Evolutionary conservation across 2,888 invertebrate genomes (phyloP), one percentile per base, ranked within the genome.

Genomic region (Eupithecia tripunctaria): DNA sequence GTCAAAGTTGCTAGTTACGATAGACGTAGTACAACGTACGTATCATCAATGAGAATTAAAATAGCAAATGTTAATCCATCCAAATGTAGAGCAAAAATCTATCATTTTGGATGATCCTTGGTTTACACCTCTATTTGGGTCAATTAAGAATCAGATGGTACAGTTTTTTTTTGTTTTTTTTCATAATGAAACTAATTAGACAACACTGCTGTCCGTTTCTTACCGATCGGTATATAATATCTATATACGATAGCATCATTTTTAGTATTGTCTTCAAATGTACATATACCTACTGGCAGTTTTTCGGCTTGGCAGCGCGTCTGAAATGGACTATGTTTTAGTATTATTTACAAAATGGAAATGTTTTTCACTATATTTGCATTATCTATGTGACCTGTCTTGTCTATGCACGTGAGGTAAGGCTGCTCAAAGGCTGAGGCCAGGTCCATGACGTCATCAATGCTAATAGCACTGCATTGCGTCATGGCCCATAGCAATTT

Each of bases 1-100:
- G 78, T 81, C 79, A 80, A 74, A 79, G 76, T 76, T 73, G 64
- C 38, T 4, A 2, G 64, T 64, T 64, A 41, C 64, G 36, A 36
- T 21, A 36, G 12, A 38, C 36, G 21, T 41, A 67, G 27, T 56
- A 47, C 14, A 32, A 32, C 32, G 63, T 36, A 63, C n/a, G 63
- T 63, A 63, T 63, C 36, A 36, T 32, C 10, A 63, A n/a, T 63
- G 5, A 2, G n/a, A 8, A 51, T 8, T n/a, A 8, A 1, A n/a
- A n/a, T 15, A 14, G 14, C 12, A 38, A 38, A 12, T 38, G 12
- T 18, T 41, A 5, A 4, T 5, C 8, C 5, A 4, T 41, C 18
- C 41, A 18, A 41, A 56, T 56, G 56, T 25, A 10, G 21, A 56
- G 7, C 14, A 25, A 25, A 43, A 27, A 59, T n/a, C 10, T 25